phyloP scores from a whole-genome alignment of 2,888 invertebrate species.

The Malthinus seriepunctatus region DNA sequence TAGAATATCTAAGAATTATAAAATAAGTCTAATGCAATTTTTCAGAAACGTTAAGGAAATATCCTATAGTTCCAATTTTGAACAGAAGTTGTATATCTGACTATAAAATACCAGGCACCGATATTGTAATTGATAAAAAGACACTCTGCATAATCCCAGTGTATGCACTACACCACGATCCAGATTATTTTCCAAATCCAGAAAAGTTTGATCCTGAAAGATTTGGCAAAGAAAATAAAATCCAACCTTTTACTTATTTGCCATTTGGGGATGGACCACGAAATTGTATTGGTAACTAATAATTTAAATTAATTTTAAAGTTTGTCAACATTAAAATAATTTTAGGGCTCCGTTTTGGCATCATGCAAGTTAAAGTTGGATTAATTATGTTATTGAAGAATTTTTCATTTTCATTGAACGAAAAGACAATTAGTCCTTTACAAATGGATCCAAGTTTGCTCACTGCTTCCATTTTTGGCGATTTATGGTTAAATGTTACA shows the following conservation, averaged over 20 bases:
- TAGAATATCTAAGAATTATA: background rate
- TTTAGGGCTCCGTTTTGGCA: slow-evolving; percentile 34
- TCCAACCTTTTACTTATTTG: slow-evolving; percentile 35
- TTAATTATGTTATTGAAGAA: slow-evolving; percentile 27
- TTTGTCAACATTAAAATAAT: background rate
- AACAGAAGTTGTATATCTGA: slow-evolving; percentile 39
- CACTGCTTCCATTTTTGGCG: slow-evolving; percentile 23
- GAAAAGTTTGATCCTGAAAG: slow-evolving; percentile 46
- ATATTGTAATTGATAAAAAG: slow-evolving; percentile 34
- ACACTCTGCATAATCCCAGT: slow-evolving; percentile 36
- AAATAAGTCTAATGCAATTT: slow-evolving; percentile 17
- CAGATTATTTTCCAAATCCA: slow-evolving; percentile 44
- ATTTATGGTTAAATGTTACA: slow-evolving; percentile 27
- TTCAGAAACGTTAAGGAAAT: slow-evolving; percentile 47
- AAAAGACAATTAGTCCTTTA: slow-evolving; percentile 32
- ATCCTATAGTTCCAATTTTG: slow-evolving; percentile 43
- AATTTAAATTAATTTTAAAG: background rate
- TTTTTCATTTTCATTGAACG: slow-evolving; percentile 25
- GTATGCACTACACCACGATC: slow-evolving; percentile 43
- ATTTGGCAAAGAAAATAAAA: slow-evolving; percentile 37
- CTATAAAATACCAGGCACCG: slow-evolving; percentile 36
- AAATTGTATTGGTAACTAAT: slow-evolving; percentile 22
- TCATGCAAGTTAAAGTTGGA: slow-evolving; percentile 34
- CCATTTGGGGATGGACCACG: slow-evolving; percentile 41
- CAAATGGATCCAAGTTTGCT: slow-evolving; percentile 24